Percentiles rank a stretch among this genome's conserved stretches.
Evolutionary conservation across 2,797 vertebrate species (phyloP).

Genomic region (Limnodromus scolopaceus): DNA sequence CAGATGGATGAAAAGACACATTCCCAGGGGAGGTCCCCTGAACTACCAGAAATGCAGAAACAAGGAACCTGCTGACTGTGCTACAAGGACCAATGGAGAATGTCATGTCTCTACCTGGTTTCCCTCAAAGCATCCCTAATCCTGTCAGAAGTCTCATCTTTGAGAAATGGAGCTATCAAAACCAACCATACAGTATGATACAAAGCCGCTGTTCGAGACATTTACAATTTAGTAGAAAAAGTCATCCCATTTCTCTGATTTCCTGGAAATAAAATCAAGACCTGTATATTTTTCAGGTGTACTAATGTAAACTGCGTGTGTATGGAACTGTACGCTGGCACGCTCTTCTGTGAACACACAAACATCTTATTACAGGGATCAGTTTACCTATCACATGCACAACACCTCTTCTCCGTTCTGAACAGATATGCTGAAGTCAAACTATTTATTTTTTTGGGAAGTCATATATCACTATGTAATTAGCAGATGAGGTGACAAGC

Average conservation of each 20-base stretch:
- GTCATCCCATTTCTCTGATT: background rate
- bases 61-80: background rate
- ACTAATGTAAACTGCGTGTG: background rate
- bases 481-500: background rate
- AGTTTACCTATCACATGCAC: background rate
- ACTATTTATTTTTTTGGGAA: background rate
- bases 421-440: background rate
- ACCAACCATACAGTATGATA: background rate
- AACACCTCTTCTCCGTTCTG: background rate
- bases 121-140: background rate
- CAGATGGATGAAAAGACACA: background rate
- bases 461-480: background rate
- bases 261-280: background rate
- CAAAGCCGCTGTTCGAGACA: background rate
- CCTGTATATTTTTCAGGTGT: background rate
- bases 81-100: background rate
- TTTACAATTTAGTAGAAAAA: rapidly evolving
- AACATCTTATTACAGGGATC: background rate
- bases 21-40: background rate
- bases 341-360: background rate
- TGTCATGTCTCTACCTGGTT: background rate
- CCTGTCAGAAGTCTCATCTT: background rate
- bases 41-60: background rate
- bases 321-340: background rate
- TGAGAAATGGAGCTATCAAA: background rate